Evolutionary conservation across 2,888 invertebrate species (phyloP), one percentile per base, ranked within the genome.

Genomic region (Syrista parreyssii): DNA sequence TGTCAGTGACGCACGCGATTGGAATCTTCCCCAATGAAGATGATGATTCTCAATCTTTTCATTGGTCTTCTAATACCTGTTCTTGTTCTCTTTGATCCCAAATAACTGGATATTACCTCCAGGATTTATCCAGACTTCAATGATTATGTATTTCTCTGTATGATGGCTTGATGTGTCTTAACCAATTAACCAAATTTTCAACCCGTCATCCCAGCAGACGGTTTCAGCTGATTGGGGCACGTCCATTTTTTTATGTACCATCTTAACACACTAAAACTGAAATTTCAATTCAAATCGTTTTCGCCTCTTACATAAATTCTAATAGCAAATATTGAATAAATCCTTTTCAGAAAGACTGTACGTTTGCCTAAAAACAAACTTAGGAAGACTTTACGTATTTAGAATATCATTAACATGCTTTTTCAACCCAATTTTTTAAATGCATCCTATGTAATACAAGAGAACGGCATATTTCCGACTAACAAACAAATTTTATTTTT

Each of bases 1-100:
- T 89, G 88, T 89, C 88, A 89, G 79, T 87, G 87, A 89, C 84
- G 83, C 85, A 85, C 79, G 80, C 80, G 82, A 84, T 81, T 75
- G 74, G 72, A 75, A 74, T 82, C 82, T 36, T 75, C 55, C 9
- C 55, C 23, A 15, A 23, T 23, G 55, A 55, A 55, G 23, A 55
- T 23, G 9, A 23, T 55, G 55, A 55, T 55, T 55, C 55, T 55
- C 78, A 36, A 32, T 12, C 79, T 68, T 79, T 72, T 32, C 74
- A 75, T 79, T 69, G 81, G 76, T 81, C 79, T 55, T 55, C 55
- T 23, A 9, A 23, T 55, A 55, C 23, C 6, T 55, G 23, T 55
- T 23, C 55, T 55, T 55, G 55, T 55, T 55, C 23, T 55, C 55
- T 55, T 55, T 9, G 23, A 23, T 23, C 23, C 55, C 23, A 55